phyloP scores from a whole-genome alignment of 1,140 invertebrate genomes.

The Nautilus pompilius region DNA sequence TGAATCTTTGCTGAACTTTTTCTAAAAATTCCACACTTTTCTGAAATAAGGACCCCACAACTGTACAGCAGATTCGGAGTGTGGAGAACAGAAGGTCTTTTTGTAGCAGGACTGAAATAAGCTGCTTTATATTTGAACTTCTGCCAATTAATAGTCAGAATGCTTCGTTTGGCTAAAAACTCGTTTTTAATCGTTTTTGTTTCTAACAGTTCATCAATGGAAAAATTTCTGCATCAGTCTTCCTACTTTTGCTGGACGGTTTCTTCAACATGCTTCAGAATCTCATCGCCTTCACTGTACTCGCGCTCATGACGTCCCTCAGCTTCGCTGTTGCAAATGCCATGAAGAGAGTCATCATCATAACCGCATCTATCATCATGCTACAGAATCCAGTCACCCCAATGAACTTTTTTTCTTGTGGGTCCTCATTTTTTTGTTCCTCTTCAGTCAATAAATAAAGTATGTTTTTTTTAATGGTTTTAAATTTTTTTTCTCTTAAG shows the following conservation, averaged over 20 bases:
- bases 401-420: slow-evolving; percentile 87
- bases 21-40: too few species aligned
- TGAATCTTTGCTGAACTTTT: too few species aligned
- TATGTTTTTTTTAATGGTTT: background rate
- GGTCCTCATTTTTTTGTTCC: slow-evolving; percentile 84
- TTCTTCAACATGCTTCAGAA: slow-evolving; percentile 92
- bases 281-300: slow-evolving; percentile 88
- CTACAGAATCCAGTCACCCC: slow-evolving; percentile 88
- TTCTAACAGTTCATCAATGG: slow-evolving; percentile 46
- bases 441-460: slow-evolving; percentile 75
- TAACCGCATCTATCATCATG: slow-evolving; percentile 81
- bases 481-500: background rate
- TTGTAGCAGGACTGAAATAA: too few species aligned
- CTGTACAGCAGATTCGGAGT: too few species aligned
- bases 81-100: too few species aligned
- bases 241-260: slow-evolving; percentile 77
- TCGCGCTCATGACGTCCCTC: slow-evolving; percentile 80
- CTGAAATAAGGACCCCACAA: too few species aligned
- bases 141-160: too few species aligned
- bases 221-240: slow-evolving; percentile 32
- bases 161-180: too few species aligned
- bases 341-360: slow-evolving; percentile 93
- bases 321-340: slow-evolving; percentile 94
- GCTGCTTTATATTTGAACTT: too few species aligned
- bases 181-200: background rate